These are phyloP conservation scores for Lanius ludovicianus DNA, from an alignment of 2,113 vertebrate species.

Conservation along the genomic window DNA sequence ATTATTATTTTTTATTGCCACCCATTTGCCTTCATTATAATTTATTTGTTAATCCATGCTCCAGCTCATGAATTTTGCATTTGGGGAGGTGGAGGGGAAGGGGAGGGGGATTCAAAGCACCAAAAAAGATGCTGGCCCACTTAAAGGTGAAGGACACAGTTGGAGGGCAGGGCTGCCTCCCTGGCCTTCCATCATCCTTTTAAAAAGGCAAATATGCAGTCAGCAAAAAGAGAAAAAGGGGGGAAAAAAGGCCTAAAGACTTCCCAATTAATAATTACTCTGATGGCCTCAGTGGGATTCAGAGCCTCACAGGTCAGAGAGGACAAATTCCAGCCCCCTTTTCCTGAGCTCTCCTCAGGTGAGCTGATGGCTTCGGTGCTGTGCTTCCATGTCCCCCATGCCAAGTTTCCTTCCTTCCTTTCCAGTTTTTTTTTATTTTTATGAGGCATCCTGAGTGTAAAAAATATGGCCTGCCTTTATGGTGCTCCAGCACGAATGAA, in stretches of 20 bases:
- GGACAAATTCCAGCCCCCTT: slow-evolving; percentile 67
- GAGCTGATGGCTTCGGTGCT: slow-evolving; percentile 39
- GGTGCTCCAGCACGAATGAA: slow-evolving; percentile 97
- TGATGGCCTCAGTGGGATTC: slow-evolving; percentile 64
- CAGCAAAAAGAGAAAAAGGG: slow-evolving; percentile 59
- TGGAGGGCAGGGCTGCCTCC: slow-evolving; percentile 31
- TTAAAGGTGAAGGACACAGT: slow-evolving; percentile 60
- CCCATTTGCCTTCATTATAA: slow-evolving; percentile 69
- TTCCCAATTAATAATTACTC: slow-evolving; percentile 77
- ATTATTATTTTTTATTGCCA: slow-evolving; percentile 65
- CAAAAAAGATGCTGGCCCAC: slow-evolving; percentile 24
- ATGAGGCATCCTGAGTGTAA: slow-evolving; percentile 86
- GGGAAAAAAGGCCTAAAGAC: slow-evolving; percentile 28
- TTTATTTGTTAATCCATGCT: slow-evolving; percentile 72
- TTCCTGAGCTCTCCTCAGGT: slow-evolving; percentile 76
- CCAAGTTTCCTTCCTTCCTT: slow-evolving; percentile 68
- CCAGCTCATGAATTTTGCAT: slow-evolving; percentile 71
- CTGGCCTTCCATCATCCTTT: slow-evolving; percentile 61
- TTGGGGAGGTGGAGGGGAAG: slow-evolving; percentile 13
- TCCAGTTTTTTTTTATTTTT: slow-evolving; percentile 57
- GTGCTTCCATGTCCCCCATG: background rate
- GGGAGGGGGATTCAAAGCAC: slow-evolving; percentile 7
- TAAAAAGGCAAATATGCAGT: slow-evolving; percentile 72
- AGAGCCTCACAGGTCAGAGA: slow-evolving; percentile 64
- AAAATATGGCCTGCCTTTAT: slow-evolving; percentile 99